Evolutionary conservation across 2,797 vertebrate species (phyloP).

Genomic region (Agapornis canus): DNA sequence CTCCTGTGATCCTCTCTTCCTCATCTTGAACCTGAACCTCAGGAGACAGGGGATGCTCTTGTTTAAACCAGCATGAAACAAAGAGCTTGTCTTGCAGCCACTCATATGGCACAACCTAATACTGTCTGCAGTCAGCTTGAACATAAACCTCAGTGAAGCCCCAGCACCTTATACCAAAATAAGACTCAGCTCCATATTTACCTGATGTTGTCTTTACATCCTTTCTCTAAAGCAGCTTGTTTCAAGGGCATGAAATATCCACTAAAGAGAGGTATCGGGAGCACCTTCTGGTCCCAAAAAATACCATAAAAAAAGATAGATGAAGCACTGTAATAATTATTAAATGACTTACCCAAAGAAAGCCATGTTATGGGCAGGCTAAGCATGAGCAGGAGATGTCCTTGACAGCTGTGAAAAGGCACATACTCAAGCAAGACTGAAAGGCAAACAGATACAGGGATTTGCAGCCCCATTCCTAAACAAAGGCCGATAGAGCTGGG

Average conservation of each 20-base stretch:
- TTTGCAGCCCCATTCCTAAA: background rate
- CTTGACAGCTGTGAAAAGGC: background rate
- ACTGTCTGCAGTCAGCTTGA: background rate
- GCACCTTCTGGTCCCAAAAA: background rate
- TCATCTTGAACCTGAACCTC: background rate
- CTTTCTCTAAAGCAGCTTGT: background rate
- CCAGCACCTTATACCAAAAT: background rate
- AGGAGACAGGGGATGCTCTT: background rate
- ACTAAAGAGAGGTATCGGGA: background rate
- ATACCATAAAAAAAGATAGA: background rate
- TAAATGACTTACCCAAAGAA: background rate
- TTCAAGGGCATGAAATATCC: background rate
- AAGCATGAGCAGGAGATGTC: background rate
- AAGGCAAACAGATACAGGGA: background rate
- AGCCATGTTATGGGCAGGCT: background rate
- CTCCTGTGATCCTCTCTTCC: background rate
- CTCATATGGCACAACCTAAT: background rate
- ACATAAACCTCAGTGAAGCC: background rate
- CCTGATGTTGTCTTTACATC: background rate
- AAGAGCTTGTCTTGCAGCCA: background rate
- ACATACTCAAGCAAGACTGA: background rate
- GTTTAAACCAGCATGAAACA: background rate
- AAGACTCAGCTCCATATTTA: background rate
- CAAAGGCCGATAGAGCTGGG: background rate
- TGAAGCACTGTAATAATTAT: background rate